A percentile compares a stretch with the other conserved stretches of the same genome.
phyloP scores from a whole-genome alignment of 1,140 invertebrate species.

The Druon quercuslanigerum region DNA sequence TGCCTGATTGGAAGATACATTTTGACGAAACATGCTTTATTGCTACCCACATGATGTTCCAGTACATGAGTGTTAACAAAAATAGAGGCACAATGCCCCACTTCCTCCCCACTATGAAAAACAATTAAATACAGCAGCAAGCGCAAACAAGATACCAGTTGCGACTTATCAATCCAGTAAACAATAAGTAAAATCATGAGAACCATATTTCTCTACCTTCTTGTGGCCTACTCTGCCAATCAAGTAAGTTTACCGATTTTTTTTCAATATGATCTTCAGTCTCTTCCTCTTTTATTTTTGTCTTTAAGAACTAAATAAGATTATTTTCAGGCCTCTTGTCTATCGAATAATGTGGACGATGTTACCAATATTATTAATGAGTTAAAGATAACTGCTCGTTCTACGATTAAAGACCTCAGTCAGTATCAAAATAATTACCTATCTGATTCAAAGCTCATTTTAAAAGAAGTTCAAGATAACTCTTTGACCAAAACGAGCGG shows the following conservation, averaged over 20 bases:
- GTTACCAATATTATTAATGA: not conserved
- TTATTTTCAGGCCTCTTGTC: not conserved
- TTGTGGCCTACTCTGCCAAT: not conserved
- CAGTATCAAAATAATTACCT: not conserved
- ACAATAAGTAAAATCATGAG: not conserved
- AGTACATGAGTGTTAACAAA: not conserved
- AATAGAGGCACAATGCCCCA: slow-evolving; percentile 15
- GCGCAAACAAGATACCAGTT: slow-evolving; percentile 14
- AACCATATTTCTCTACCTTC: not conserved
- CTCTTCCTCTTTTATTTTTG: not conserved
- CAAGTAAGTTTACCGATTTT: not conserved
- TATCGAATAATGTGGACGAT: not conserved
- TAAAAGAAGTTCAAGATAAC: not conserved
- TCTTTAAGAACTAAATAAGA: not conserved
- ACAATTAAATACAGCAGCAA: slow-evolving; percentile 5
- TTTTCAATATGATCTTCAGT: not conserved
- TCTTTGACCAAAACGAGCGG: not conserved
- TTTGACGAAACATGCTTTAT: slow-evolving; percentile 10
- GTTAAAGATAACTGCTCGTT: not conserved
- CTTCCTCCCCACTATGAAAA: slow-evolving; percentile 1
- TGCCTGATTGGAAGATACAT: slow-evolving; percentile 8
- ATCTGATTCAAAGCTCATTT: not conserved
- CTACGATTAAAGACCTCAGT: not conserved
- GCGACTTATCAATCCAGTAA: not conserved
- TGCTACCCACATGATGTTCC: slow-evolving; percentile 3